Base-by-base conservation (phyloP, 2,888 invertebrate species). In the Agonum fuliginosum region DNA sequence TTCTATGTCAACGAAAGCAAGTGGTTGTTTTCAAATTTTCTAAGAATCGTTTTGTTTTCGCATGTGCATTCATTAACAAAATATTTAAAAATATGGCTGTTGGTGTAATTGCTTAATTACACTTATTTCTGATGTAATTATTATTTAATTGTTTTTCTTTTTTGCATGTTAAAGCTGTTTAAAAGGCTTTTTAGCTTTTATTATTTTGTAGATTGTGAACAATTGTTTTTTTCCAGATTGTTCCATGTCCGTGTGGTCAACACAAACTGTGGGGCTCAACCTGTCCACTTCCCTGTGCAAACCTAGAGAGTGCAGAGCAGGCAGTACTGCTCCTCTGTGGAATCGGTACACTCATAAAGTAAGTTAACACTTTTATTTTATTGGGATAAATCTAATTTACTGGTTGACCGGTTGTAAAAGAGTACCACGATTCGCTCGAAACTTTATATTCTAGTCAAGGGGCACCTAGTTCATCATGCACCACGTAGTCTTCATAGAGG, bases 221-320 rank as follows among this genome's bases (percentile, higher is more conserved):
- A 34, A 65, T 30, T 65, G 3, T 14, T 6, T 41, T 70, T 37
- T 41, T 65, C 10, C 30, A 74, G 74, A 43, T 14, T 65, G 27
- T 74, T 46, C 80, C 79, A 91, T 91, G 93, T 93, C 93, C 88
- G 90, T 93, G 87, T 93, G 93, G 93, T 92, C 92, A 84, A 92
- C 92, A 85, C 89, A 90, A 86, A 89, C 91, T 83, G 89, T 90
- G 86, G 92, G 88, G 83, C 84, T 89, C 80, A 85, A 85, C 78
- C 74, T 84, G 80, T 86, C 84, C 82, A 84, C 83, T 79, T 79
- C 82, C 12, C 80, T 80, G 73, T 79, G 78, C n/a, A 83, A 83
- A 43, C 24, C 74, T 19, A 54, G 74, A 65, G 74, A 74, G 43
- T 62, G 46, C 30, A 43, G 74, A 65, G 74, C 74, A 8, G 65